phyloP scores from a whole-genome alignment of 2,797 vertebrate species.

The Urophycis tenuis region DNA sequence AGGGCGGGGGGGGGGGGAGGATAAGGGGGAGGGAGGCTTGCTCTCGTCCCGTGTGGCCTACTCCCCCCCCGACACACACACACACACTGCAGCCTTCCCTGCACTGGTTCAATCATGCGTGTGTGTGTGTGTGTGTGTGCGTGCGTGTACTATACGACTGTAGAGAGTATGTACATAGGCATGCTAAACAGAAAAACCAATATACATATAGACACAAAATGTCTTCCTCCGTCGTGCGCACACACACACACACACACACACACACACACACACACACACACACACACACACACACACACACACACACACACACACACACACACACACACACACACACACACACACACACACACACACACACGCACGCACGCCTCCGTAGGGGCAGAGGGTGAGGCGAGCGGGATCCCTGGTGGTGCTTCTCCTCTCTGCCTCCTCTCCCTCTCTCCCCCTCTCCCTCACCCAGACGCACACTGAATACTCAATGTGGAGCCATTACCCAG shows the following conservation, averaged over 20 bases:
- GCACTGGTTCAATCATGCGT: conserved; percentile 7
- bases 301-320: conserved; percentile 52
- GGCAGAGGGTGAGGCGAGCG: conserved; percentile 68
- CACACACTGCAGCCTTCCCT: conserved; percentile 34
- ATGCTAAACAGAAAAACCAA: neutral
- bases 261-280: neutral
- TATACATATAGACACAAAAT: conserved; percentile 20
- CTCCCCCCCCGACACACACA: neutral
- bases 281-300: neutral
- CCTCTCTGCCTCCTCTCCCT: conserved; percentile 31
- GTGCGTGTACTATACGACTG: neutral
- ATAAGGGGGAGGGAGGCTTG: conserved; percentile 12
- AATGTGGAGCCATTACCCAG: conserved; percentile 54
- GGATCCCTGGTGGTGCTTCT: conserved; percentile 52
- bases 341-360: conserved; percentile 30
- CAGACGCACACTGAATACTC: conserved; percentile 63
- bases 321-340: conserved; percentile 35
- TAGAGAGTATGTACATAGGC: neutral
- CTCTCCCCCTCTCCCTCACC: conserved; percentile 48
- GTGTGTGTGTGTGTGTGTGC: neutral
- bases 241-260: neutral
- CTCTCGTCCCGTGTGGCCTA: neutral
- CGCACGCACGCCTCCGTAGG: conserved; percentile 69
- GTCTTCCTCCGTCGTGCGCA: conserved; percentile 16
- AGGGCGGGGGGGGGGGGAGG: conserved; percentile 32